Evolutionary conservation across 2,888 invertebrate species (phyloP), one percentile per base, ranked within the genome.

Genomic region (Mylabris sibirica): DNA sequence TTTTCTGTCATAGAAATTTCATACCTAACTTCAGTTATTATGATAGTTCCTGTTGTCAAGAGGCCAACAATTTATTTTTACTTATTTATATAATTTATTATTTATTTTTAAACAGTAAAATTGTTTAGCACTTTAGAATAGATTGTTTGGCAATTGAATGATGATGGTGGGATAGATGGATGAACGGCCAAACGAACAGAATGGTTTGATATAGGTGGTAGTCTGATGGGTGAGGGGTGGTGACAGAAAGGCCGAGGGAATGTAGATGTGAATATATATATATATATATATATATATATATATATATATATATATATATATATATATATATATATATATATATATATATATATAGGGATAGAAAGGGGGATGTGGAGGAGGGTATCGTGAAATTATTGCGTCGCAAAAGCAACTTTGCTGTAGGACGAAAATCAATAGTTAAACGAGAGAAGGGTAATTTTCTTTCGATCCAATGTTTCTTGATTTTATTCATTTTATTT

Each of bases 351-450:
- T 22, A 57, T 20, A 24, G 57, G 57, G 11, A 22, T 53, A 53
- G 49, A 53, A 53, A 53, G 24, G 57, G 53, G 57, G 57, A 24
- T 8, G 57, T 22, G 20, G 44, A 22, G 57, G 57, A 57, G 57
- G 57, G 57, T 68, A 59, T 68, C 63, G 59, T 63, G 62, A 62
- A 68, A 75, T 75, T 77, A 76, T 73, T 74, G 73, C 70, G 76
- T 73, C 75, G 77, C 75, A 74, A 74, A 77, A 75, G 74, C 74
- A 73, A 75, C 76, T 78, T 77, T 70, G 71, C 76, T 76, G 76
- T 76, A 76, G 76, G 74, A 73, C 72, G 75, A 76, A 78, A 78
- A 78, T 78, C 78, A 77, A 78, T 78, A 78, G 75, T 77, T 74
- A 74, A 77, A 75, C 74, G 72, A 77, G 76, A 68, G 49, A 62